Evolutionary conservation across 1,140 invertebrate genomes (phyloP), one percentile per base, ranked within the genome.

Genomic region (Pseudachorutes palmiensis): DNA sequence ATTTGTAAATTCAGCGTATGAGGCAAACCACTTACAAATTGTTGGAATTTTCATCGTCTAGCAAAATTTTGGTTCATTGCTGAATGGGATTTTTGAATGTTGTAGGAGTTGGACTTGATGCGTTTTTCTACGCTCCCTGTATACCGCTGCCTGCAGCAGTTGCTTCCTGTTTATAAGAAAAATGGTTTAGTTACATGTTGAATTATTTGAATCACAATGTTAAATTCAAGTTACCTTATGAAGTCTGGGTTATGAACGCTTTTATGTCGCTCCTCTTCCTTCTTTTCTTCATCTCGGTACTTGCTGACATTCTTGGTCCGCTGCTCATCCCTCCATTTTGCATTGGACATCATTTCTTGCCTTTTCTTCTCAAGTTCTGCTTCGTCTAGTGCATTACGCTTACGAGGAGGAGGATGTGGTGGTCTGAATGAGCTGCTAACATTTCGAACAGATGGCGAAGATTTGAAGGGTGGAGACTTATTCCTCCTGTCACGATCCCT

Each of bases 331-430:
- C 88, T 79, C 82, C 84, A 84, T 65, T 80, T 79, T 1, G 88
- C 90, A 80, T 92, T 88, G 30, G 82, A 77, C 82, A 89, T 87
- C 92, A 96, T 96, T 80, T 92, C 90, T 59, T 82, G 80, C 66
- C 89, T 77, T 64, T 81, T 81, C 55, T 79, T 80, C 75, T 91
- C 85, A 70, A 86, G 87, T 76, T 94, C 91, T 70, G 84, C 81
- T 69, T 86, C 84, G 22, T 81, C 81, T 57, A 89, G 70, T 75
- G 76, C 78, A 62, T 79, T 76, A 69, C 76, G 58, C 26, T 60
- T 60, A 57, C 26, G 14, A 57, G 14, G 51, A 57, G 14, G n/a
- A n/a, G n/a, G n/a, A n/a, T n/a, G n/a, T n/a, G n/a, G n/a, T n/a
- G n/a, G 14, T 24, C 51, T 55, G 14, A 24, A 55, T 55, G 14